Evolutionary conservation across 1,140 invertebrate genomes (phyloP).

Genomic region (Laupala kohalensis): DNA sequence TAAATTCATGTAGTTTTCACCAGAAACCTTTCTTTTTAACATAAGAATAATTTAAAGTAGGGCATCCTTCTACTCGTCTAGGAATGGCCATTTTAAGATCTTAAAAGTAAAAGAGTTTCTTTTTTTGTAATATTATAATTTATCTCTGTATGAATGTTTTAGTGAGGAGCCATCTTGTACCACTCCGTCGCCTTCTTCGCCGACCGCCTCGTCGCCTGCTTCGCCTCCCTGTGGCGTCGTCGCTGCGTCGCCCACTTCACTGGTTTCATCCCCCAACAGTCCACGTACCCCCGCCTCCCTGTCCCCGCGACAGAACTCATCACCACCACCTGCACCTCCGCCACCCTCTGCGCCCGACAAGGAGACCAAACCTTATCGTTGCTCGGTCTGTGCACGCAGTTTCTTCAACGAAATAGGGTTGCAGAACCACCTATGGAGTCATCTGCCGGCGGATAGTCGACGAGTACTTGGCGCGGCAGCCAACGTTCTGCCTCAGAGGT

Average conservation of each 20-base stretch:
- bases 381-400: slow-evolving; percentile 33
- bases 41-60: too few species aligned
- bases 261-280: background rate
- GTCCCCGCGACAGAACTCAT: background rate
- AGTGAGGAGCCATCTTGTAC: too few species aligned
- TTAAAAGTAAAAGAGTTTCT: too few species aligned
- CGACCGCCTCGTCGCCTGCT: background rate
- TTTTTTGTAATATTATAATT: too few species aligned
- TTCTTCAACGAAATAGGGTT: slow-evolving; percentile 36
- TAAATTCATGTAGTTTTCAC: too few species aligned
- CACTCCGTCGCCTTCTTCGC: background rate
- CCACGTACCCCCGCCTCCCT: background rate
- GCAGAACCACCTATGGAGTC: slow-evolving; percentile 42
- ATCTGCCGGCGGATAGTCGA: slow-evolving; percentile 25
- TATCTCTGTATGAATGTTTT: too few species aligned
- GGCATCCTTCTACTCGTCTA: too few species aligned
- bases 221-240: background rate
- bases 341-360: background rate
- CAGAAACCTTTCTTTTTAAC: too few species aligned
- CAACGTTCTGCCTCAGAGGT: slow-evolving; percentile 7
- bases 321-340: background rate
- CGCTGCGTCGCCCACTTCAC: background rate
- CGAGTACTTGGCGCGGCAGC: slow-evolving; percentile 10
- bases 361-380: slow-evolving; percentile 32
- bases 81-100: too few species aligned